Evolutionary conservation across 2,888 invertebrate genomes (phyloP), one percentile per base, ranked within the genome.

Genomic region (Cryptosula pallasiana): DNA sequence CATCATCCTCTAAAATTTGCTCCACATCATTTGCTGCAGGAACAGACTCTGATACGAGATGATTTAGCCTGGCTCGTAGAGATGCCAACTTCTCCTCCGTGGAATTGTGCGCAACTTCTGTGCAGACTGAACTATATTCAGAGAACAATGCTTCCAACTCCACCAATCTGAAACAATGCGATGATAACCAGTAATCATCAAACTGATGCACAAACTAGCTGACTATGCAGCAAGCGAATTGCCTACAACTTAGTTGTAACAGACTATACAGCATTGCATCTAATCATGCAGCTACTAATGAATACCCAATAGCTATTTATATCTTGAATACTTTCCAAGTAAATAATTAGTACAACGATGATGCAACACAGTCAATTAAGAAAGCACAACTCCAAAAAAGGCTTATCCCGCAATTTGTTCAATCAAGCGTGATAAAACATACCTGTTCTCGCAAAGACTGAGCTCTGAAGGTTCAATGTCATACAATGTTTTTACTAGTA

Each of bases 101-200:
- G 34, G 16, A 63, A n/a, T 63, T 63, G 32, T 63, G 63, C 2
- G 63, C 63, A 20, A n/a, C 63, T 25, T 2, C n/a, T 16, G 63
- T 32, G 63, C 63, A 63, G 29, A 63, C 63, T 13, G 63, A 63
- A 27, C 63, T 63, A 32, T 63, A 63, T 5, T 63, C 63, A 5
- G 34, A 34, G 34, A 63, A 63, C 29, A 32, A 63, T 20, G 63
- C 63, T 63, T 63, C 63, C 63, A 63, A 63, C 32, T 34, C 63
- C 5, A 63, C 9, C 5, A 63, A n/a, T n/a, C 63, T 63, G n/a
- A 57, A 57, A n/a, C n/a, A n/a, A n/a, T n/a, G n/a, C n/a, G n/a
- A n/a, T n/a, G n/a, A n/a, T n/a, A n/a, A n/a, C n/a, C n/a, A n/a
- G n/a, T n/a, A n/a, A n/a, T n/a, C n/a, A n/a, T n/a, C n/a, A n/a